Conservation (phyloP, 1,140 invertebrate species). For the Helicoverpa zea region DNA sequence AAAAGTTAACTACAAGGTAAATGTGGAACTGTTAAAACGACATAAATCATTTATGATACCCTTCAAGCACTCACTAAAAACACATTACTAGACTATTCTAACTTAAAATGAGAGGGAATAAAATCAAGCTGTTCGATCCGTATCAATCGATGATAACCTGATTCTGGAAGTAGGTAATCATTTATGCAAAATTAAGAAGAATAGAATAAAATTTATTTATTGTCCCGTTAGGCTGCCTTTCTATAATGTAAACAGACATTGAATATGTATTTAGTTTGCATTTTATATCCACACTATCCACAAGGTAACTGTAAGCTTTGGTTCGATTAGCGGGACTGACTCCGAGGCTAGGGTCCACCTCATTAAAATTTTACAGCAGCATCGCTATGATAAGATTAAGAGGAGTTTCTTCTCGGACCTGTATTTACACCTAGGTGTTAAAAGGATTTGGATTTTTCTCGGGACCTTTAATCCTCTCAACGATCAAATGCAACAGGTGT, state of each 20-base stretch:
- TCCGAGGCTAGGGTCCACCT: conserved; percentile 46
- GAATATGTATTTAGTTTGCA: conserved; percentile 50
- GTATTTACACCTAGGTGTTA: conserved; percentile 23
- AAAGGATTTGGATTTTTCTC: neutral
- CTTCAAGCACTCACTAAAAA: conserved; percentile 34
- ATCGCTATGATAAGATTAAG: conserved; percentile 60
- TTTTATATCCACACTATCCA: conserved; percentile 53
- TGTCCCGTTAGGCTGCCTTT: conserved; percentile 29
- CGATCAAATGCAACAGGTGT: conserved; percentile 11
- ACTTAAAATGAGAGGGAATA: neutral
- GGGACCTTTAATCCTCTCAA: neutral
- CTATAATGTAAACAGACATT: conserved; percentile 21
- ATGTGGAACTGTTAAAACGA: conserved; percentile 49
- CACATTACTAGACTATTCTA: conserved; percentile 39
- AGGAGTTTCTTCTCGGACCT: neutral
- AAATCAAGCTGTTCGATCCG: neutral
- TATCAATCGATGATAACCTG: conserved; percentile 1
- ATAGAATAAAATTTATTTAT: neutral
- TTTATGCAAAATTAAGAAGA: conserved; percentile 6
- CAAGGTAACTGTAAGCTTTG: conserved; percentile 62
- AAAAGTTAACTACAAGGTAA: conserved; percentile 24
- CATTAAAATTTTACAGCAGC: conserved; percentile 67
- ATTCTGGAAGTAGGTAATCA: neutral
- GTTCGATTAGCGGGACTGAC: conserved; percentile 62
- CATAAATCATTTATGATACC: conserved; percentile 57